Conservation (phyloP, 2,797 vertebrate species). For the Numenius phaeopus region DNA sequence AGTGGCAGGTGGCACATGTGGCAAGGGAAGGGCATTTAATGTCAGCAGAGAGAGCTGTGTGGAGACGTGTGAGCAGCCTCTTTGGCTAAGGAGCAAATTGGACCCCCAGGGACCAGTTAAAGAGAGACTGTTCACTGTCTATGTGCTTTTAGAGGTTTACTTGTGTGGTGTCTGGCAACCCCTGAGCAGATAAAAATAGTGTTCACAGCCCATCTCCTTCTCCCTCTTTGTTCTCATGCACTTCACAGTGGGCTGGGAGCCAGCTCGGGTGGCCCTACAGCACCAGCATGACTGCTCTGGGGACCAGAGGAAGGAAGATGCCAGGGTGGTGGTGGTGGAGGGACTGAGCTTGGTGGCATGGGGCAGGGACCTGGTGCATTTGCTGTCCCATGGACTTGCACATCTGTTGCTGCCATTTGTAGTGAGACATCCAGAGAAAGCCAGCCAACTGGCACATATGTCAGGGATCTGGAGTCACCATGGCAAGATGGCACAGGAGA, state of each 20-base stretch:
- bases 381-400: background rate
- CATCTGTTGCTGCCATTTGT: background rate
- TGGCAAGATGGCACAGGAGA: background rate
- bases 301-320: background rate
- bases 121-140: background rate
- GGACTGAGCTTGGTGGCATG: background rate
- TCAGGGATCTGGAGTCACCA: background rate
- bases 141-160: background rate
- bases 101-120: background rate
- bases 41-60: background rate
- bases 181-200: slow-evolving; percentile 31
- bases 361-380: background rate
- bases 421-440: background rate
- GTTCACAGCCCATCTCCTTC: background rate
- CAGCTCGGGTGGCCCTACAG: background rate
- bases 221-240: background rate
- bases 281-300: background rate
- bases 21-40: slow-evolving; percentile 3
- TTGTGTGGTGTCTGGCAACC: background rate
- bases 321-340: background rate
- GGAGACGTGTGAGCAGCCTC: background rate
- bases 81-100: background rate
- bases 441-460: background rate
- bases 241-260: background rate
- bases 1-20: background rate